Conservation (phyloP, 2,888 invertebrate genomes). For the Oligia strigilis region DNA sequence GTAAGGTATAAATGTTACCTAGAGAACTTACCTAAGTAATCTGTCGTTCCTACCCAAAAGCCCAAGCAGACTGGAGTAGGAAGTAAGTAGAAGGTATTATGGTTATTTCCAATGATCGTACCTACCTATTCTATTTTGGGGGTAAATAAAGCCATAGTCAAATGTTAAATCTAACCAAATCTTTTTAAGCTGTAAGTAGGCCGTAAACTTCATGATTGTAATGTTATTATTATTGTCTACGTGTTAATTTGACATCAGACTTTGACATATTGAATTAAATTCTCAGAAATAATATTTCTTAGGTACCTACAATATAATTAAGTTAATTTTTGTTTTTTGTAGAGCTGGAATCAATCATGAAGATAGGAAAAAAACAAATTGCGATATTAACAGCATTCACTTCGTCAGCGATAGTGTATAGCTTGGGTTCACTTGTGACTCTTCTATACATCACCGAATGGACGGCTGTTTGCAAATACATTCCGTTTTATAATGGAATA, state of each 20-base stretch:
- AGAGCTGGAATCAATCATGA: conserved; percentile 60
- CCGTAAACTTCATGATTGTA: background rate
- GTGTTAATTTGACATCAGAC: conserved; percentile 14
- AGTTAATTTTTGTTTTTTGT: background rate
- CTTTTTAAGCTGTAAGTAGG: background rate
- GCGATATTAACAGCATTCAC: conserved; percentile 87
- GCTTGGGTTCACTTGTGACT: conserved; percentile 89
- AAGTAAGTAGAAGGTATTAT: background rate
- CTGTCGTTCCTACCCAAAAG: background rate
- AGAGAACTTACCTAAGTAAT: background rate
- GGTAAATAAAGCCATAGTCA: background rate
- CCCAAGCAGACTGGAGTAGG: background rate
- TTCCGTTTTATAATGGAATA: conserved; percentile 91
- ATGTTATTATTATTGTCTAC: background rate
- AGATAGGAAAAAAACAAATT: conserved; percentile 90
- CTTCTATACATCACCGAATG: conserved; percentile 94
- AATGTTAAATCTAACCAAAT: conserved; percentile 2
- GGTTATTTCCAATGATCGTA: background rate
- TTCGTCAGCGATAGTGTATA: conserved; percentile 90
- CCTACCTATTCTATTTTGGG: background rate
- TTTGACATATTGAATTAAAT: conserved; percentile 23
- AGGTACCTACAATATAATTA: background rate
- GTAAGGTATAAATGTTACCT: background rate
- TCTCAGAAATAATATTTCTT: background rate
- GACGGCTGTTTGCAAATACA: conserved; percentile 92